These are phyloP conservation scores for Trachelipus rathkii DNA, from an alignment of 1,140 invertebrate genomes.

Conservation along the genomic window DNA sequence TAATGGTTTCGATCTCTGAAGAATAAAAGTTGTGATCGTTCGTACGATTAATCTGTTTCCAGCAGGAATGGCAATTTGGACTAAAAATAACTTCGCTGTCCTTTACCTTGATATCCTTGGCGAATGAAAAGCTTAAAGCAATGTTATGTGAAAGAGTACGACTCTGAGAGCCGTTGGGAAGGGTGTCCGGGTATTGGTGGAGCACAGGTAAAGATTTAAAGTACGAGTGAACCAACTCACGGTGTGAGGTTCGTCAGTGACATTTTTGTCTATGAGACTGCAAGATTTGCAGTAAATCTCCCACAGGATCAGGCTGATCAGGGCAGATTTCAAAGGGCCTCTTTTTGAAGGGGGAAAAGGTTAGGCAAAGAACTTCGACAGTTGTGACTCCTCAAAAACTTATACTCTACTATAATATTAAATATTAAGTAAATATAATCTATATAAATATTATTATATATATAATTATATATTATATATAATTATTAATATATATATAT, in stretches of 20 bases:
- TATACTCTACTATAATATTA: no score
- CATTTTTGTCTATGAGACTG: neutral
- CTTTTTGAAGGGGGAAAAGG: neutral
- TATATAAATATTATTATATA: no score
- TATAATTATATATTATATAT: no score
- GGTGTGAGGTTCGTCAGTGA: neutral
- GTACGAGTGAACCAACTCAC: neutral
- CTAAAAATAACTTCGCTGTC: neutral
- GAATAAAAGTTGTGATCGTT: neutral
- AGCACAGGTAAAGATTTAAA: neutral
- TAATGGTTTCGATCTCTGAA: neutral
- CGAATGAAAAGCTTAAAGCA: neutral
- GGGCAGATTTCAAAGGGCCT: constrained; percentile 27
- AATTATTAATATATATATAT: no score
- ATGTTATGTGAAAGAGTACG: neutral
- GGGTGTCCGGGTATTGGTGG: neutral
- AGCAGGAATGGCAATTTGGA: neutral
- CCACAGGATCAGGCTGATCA: constrained; percentile 28
- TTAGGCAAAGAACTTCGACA: constrained; percentile 26
- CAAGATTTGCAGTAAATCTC: constrained; percentile 26
- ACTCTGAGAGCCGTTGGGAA: neutral
- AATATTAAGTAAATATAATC: no score
- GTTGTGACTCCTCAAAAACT: constrained; percentile 8
- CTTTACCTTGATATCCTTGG: neutral
- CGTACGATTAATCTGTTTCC: neutral